Evolutionary conservation across 1,140 invertebrate genomes (phyloP), one percentile per base, ranked within the genome.

Genomic region (Bombus affinis): DNA sequence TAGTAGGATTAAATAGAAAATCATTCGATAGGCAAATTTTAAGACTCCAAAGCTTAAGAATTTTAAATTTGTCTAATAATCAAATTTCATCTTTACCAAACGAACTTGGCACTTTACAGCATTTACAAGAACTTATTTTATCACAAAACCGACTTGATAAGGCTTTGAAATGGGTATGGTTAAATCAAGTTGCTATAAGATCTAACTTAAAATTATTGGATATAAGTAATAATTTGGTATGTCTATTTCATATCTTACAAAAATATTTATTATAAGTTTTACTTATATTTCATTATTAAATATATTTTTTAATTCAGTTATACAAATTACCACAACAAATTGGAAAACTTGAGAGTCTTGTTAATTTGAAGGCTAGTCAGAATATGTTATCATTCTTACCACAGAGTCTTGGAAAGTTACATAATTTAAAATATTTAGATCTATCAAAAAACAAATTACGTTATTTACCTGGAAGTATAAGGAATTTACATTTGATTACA

Each of bases 51-150:
- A 96, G 96, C 92, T 95, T 99, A 37, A 95, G 95, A 86, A 89
- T 96, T 65, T 95, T 99, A 81, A 97, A 99, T 96, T 94, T 98
- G 72, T 97, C 96, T 59, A 95, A 97, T 84, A 99, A 99, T 95
- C 95, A 96, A 81, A 95, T 99, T 62, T 96, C 96, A 76, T 96
- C 95, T 89, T 93, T 99, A 44, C 98, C 98, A 32, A 94, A 96
- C 42, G 97, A 97, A 92, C 90, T 99, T 81, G 97, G 97, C 83
- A 95, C 96, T 65, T 92, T 98, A 77, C 92, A 95, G 6, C 95
- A 96, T 85, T 92, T 99, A 74, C 96, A 96, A 87, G 96, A 97
- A 91, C 93, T 98, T 22, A 96, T 97, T 95, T 88, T 98, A 35
- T 95, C 96, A 12, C 96, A 97, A 83, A 99, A 99, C 95, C 92